These are phyloP conservation scores for Chrysemys picta DNA, from an alignment of 2,113 vertebrate genomes.

Conservation along the genomic window DNA sequence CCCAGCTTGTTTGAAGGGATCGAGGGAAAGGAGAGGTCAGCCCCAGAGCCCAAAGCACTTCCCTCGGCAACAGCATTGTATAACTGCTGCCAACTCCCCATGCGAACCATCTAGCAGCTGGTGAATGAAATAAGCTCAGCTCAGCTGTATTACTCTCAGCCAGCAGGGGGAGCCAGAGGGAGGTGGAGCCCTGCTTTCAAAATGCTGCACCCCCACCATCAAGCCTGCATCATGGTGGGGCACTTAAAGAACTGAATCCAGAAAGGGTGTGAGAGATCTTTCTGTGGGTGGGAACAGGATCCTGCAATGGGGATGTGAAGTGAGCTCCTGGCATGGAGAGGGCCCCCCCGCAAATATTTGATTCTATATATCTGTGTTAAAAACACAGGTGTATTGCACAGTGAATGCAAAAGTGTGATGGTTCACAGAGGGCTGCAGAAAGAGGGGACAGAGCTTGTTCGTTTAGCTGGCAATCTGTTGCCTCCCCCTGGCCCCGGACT, in stretches of 20 bases:
- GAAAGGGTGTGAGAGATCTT: neutral
- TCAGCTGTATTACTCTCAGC: conserved; percentile 19
- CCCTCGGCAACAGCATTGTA: neutral
- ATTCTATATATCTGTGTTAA: neutral
- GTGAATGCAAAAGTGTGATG: neutral
- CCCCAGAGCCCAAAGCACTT: neutral
- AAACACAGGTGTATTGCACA: neutral
- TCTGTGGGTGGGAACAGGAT: neutral
- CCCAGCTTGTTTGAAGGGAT: neutral
- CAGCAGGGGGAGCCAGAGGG: neutral
- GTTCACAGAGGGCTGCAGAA: neutral
- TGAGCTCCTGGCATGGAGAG: neutral
- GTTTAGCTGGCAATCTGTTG: neutral
- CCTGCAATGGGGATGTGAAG: neutral
- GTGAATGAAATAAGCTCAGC: neutral
- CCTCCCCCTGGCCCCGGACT: neutral
- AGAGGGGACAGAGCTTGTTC: neutral
- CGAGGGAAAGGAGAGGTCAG: neutral
- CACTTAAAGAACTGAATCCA: neutral
- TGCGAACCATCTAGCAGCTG: neutral
- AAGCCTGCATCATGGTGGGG: neutral
- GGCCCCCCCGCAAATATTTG: no score
- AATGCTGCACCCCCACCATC: neutral
- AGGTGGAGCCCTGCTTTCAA: neutral
- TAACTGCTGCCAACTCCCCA: neutral